Evolutionary conservation across 2,113 vertebrate genomes (phyloP).

Genomic region (Tupaia chinensis): DNA sequence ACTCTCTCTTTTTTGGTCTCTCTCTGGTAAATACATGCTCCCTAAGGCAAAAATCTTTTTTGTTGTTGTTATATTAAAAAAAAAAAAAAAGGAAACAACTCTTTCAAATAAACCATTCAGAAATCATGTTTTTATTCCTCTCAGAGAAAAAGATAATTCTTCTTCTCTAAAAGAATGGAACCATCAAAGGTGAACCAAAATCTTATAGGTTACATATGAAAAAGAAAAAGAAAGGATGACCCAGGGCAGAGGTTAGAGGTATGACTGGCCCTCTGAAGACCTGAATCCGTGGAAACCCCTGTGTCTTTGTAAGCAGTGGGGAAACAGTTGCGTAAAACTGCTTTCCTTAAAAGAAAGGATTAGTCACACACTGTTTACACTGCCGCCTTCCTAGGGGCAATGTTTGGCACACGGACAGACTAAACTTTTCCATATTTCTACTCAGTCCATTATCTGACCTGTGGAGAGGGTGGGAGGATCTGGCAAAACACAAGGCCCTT

Average conservation of each 20-base stretch:
- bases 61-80: too few species aligned
- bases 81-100: too few species aligned
- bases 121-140: not conserved
- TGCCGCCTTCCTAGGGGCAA: constrained; percentile 66
- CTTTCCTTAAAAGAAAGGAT: constrained; percentile 73
- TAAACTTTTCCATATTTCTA: constrained; percentile 79
- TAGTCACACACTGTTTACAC: constrained; percentile 70
- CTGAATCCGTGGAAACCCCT: constrained; percentile 27
- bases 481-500: constrained; percentile 64
- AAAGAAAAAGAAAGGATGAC: not conserved
- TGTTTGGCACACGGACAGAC: constrained; percentile 24
- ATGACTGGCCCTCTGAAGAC: not conserved
- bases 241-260: not conserved
- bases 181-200: too few species aligned
- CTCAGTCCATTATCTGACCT: constrained; percentile 75
- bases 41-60: too few species aligned
- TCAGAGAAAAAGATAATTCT: not conserved
- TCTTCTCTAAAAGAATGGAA: constrained; percentile 22
- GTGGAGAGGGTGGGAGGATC: constrained; percentile 49
- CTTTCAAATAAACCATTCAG: not conserved
- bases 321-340: constrained; percentile 59
- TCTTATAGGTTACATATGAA: not conserved
- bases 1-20: too few species aligned
- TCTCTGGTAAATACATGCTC: too few species aligned
- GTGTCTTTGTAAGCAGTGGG: constrained; percentile 29